A percentile compares a stretch with the other conserved stretches of the same genome.
phyloP scores from a whole-genome alignment of 2,113 vertebrate genomes.

The Raphicerus campestris region DNA sequence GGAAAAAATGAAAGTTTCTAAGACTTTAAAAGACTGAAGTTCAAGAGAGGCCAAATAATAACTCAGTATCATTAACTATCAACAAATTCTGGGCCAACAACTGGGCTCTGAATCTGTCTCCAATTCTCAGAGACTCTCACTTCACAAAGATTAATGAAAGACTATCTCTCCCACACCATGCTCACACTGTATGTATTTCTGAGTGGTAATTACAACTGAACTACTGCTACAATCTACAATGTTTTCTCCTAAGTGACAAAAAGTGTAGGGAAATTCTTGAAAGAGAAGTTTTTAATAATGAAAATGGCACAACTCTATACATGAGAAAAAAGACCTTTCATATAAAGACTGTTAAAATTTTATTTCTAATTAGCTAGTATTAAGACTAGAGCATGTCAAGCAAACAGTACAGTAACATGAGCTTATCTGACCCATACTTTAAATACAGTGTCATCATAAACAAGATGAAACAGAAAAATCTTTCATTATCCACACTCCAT shows the following conservation, averaged over 20 bases:
- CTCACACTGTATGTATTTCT: not conserved
- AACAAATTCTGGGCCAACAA: slow-evolving; percentile 14
- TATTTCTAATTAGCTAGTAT: slow-evolving; percentile 27
- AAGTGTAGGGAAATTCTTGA: not conserved
- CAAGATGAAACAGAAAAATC: not conserved
- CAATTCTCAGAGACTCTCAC: not conserved
- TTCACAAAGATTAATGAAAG: not conserved
- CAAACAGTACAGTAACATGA: not conserved
- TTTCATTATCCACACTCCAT: not conserved
- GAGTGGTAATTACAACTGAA: not conserved
- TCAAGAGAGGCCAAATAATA: not conserved
- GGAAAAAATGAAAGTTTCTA: not conserved
- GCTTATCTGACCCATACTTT: slow-evolving; percentile 18
- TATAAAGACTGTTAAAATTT: slow-evolving; percentile 23
- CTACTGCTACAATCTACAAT: not conserved
- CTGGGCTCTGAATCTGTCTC: not conserved
- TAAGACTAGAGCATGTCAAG: slow-evolving; percentile 9
- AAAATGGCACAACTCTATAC: slow-evolving; percentile 16
- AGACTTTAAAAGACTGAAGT: slow-evolving; percentile 37
- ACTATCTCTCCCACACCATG: not conserved
- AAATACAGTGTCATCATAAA: slow-evolving; percentile 6
- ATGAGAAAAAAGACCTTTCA: not conserved
- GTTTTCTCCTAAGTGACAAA: not conserved
- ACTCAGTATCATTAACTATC: slow-evolving; percentile 16
- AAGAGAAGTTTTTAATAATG: slow-evolving; percentile 56